Evolutionary conservation across 2,888 invertebrate species (phyloP).

Genomic region (Epistrophe grossulariae): DNA sequence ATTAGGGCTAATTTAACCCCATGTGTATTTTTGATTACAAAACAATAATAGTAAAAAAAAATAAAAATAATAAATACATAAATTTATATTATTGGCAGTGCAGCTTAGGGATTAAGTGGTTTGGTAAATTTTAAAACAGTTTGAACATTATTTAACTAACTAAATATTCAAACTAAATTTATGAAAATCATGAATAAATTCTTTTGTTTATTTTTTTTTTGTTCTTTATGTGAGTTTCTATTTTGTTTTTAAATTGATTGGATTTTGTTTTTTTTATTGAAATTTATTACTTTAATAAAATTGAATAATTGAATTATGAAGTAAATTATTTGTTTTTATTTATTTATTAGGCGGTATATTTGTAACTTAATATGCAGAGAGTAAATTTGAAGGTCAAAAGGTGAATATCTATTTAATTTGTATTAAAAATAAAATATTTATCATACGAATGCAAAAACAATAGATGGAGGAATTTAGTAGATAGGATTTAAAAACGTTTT

Average conservation of each 20-base stretch:
- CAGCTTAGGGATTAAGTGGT: constrained; percentile 6
- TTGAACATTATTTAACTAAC: constrained; percentile 5
- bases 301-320: neutral
- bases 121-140: constrained; percentile 11
- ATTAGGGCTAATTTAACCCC: constrained; percentile 13
- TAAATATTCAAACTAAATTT: neutral
- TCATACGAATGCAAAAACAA: no score
- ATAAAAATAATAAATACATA: neutral
- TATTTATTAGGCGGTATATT: neutral
- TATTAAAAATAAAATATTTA: no score
- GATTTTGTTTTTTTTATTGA: neutral
- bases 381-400: neutral
- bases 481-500: no score
- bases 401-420: no score
- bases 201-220: neutral
- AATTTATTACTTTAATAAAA: neutral
- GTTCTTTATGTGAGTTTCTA: neutral
- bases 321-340: neutral
- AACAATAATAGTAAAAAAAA: neutral
- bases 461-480: no score
- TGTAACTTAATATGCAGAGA: neutral
- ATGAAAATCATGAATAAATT: neutral
- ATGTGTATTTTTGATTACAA: constrained; percentile 1
- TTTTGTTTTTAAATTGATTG: neutral
- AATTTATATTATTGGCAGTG: neutral